Evolutionary conservation across 2,888 invertebrate species (phyloP).

Genomic region (Rhaphigaster nebulosa): DNA sequence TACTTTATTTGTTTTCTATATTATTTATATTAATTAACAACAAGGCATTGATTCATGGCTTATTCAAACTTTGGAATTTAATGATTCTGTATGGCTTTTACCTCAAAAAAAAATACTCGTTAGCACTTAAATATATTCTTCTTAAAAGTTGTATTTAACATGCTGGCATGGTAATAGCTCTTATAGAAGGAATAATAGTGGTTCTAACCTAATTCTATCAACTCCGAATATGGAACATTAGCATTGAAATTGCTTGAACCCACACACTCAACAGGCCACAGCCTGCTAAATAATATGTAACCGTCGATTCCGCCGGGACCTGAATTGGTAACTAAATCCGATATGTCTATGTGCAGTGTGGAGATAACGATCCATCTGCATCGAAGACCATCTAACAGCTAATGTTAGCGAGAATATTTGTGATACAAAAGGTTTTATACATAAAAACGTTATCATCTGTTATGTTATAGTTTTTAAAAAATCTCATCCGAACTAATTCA

Average conservation of each 20-base stretch:
- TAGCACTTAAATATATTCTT: background rate
- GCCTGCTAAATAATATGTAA: slow-evolving; percentile 42
- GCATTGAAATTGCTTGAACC: slow-evolving; percentile 36
- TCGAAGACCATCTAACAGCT: background rate
- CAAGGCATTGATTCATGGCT: background rate
- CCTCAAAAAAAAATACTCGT: background rate
- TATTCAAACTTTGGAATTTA: background rate
- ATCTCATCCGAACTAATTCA: too few species aligned
- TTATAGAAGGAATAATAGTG: background rate
- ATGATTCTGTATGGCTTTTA: background rate
- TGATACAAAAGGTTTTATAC: background rate
- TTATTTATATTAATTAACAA: background rate
- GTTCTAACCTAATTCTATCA: slow-evolving; percentile 7
- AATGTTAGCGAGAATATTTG: background rate
- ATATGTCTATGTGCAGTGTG: background rate
- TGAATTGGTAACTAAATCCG: background rate
- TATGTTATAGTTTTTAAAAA: background rate
- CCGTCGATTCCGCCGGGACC: background rate
- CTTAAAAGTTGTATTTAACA: background rate
- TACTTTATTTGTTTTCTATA: background rate
- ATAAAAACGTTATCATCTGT: background rate
- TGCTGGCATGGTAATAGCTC: background rate
- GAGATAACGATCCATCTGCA: background rate
- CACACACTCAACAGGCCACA: slow-evolving; percentile 1
- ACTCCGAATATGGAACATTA: background rate